Evolutionary conservation across 1,140 invertebrate species (phyloP).

Genomic region (Bombus affinis): DNA sequence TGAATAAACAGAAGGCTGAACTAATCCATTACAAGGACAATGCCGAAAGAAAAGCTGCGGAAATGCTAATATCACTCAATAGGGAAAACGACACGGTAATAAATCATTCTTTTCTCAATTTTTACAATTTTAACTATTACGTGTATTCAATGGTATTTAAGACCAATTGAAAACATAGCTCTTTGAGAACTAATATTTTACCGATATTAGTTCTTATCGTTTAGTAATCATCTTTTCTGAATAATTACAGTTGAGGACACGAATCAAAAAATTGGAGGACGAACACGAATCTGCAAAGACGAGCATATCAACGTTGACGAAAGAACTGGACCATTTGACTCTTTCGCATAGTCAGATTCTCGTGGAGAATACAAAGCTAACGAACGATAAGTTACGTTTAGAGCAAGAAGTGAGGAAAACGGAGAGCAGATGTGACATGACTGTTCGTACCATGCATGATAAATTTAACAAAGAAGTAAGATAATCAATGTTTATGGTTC

Average conservation of each 20-base stretch:
- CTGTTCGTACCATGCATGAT: conserved; percentile 72
- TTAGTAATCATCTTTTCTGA: neutral
- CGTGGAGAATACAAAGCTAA: conserved; percentile 85
- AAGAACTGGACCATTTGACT: conserved; percentile 80
- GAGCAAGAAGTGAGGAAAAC: conserved; percentile 81
- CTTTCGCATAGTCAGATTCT: conserved; percentile 84
- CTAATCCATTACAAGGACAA: conserved; percentile 78
- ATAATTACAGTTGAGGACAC: conserved; percentile 69
- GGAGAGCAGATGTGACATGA: conserved; percentile 73
- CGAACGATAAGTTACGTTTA: conserved; percentile 84
- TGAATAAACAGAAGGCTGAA: conserved; percentile 81
- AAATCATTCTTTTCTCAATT: neutral
- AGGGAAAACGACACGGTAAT: conserved; percentile 77
- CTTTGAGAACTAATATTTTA: too few species aligned
- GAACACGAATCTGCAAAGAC: conserved; percentile 75
- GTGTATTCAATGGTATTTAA: too few species aligned
- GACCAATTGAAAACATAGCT: rapidly evolving
- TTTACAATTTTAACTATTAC: neutral
- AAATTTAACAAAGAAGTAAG: conserved; percentile 79
- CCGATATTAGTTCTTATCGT: too few species aligned
- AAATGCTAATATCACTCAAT: conserved; percentile 74
- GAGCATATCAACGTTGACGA: conserved; percentile 74
- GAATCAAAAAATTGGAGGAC: conserved; percentile 77
- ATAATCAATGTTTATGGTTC: neutral
- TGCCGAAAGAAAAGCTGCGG: conserved; percentile 72